Conservation (phyloP, 2,797 vertebrate species). For the Pantherophis alleghaniensis region DNA sequence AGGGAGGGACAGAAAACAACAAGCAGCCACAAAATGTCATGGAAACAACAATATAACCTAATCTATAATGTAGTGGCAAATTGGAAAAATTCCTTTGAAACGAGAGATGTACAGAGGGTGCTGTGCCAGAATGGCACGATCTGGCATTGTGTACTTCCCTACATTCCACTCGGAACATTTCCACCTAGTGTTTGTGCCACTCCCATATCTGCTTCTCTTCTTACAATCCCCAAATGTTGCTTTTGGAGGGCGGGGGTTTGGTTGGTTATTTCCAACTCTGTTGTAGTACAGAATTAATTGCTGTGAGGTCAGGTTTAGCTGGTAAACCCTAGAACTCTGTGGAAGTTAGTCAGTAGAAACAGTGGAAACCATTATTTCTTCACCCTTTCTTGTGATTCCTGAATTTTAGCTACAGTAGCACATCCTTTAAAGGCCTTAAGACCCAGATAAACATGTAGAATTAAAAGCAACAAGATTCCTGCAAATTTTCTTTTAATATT, state of each 20-base stretch:
- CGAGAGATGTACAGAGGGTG: not conserved
- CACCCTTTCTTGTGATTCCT: not conserved
- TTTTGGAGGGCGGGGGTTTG: not conserved
- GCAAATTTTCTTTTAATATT: not conserved
- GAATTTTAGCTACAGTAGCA: not conserved
- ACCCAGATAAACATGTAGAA: not conserved
- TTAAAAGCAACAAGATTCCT: not conserved
- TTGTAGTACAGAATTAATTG: not conserved
- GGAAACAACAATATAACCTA: not conserved
- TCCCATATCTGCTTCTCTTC: not conserved
- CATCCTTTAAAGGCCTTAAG: not conserved
- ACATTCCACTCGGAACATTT: not conserved
- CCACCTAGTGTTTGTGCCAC: not conserved
- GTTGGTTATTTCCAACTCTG: not conserved
- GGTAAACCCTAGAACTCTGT: not conserved
- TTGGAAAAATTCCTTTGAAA: not conserved
- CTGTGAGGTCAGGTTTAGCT: not conserved
- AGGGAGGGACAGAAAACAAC: constrained; percentile 16
- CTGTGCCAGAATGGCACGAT: not conserved
- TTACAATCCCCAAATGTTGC: not conserved
- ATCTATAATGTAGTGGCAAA: not conserved
- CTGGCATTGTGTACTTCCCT: not conserved
- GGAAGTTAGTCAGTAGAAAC: not conserved
- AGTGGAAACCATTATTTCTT: not conserved
- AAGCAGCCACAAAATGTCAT: not conserved